Percentiles rank a stretch among this genome's conserved stretches.
Evolutionary conservation across 2,888 invertebrate genomes (phyloP).

Genomic region (Aquatica leii): DNA sequence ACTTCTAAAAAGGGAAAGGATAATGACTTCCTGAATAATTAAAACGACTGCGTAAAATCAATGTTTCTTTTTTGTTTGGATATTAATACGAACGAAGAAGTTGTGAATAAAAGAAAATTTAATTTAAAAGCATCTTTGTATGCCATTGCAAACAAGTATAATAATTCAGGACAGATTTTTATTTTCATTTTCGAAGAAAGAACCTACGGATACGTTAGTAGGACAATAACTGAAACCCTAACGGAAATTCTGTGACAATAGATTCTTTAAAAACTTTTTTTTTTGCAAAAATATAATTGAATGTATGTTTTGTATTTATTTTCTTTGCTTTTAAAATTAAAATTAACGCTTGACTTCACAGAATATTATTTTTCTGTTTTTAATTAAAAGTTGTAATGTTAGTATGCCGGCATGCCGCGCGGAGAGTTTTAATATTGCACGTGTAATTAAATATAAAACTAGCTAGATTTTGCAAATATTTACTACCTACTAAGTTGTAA

Average conservation of each 20-base stretch:
- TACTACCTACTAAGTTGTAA: too few relatives aligned
- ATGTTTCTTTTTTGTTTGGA: conserved; percentile 14
- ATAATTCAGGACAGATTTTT: conserved; percentile 9
- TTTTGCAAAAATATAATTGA: conserved; percentile 6
- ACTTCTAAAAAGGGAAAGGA: conserved; percentile 5
- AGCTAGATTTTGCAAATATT: too few relatives aligned
- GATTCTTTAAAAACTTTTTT: conserved; percentile 2
- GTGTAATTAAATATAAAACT: conserved; percentile 5
- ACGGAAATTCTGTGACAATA: conserved; percentile 7
- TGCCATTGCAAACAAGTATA: conserved; percentile 11
- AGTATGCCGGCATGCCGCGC: neutral
- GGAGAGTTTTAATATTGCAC: conserved; percentile 2
- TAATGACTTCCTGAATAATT: conserved; percentile 14
- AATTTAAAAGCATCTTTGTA: conserved; percentile 9
- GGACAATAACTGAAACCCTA: conserved; percentile 7
- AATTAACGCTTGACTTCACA: conserved; percentile 8
- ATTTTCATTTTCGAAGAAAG: conserved; percentile 4
- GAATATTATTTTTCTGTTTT: conserved; percentile 23
- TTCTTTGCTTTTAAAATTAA: neutral
- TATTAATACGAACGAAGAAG: conserved; percentile 7
- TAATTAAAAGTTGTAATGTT: conserved; percentile 34
- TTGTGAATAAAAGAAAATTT: neutral
- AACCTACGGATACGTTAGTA: neutral
- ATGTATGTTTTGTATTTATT: conserved; percentile 7
- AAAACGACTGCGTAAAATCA: conserved; percentile 10